Percentiles rank a stretch among this genome's conserved stretches.
These are phyloP conservation scores for Plumapathes pennacea DNA, from an alignment of 92 coral and sea anemone genomes.

Conservation along the genomic window DNA sequence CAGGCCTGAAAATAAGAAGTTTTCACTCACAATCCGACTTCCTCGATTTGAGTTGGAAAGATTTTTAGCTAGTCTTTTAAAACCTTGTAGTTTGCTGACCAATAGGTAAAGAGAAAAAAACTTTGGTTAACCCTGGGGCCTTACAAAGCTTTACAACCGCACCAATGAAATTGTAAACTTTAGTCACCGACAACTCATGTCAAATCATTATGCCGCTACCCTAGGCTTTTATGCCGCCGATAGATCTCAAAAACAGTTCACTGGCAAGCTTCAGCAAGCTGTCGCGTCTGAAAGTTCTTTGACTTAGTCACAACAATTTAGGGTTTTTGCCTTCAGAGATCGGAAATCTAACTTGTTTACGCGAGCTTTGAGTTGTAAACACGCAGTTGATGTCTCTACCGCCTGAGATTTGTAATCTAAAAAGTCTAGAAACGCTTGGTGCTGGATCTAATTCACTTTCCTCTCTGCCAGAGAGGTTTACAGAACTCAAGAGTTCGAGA, in stretches of 20 bases:
- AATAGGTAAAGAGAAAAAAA: constrained; percentile 51
- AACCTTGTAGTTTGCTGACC: constrained; percentile 43
- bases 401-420: constrained; percentile 82
- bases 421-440: constrained; percentile 73
- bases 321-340: constrained; percentile 90
- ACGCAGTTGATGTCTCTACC: constrained; percentile 90
- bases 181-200: constrained; percentile 87
- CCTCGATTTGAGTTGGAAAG: too few species aligned
- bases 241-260: constrained; percentile 60
- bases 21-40: too few species aligned
- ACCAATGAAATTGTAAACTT: constrained; percentile 66
- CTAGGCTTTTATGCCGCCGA: constrained; percentile 78
- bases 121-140: too few species aligned
- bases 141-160: too few species aligned
- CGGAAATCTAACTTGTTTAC: constrained; percentile 66
- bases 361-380: constrained; percentile 88
- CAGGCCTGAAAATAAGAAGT: too few species aligned
- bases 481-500: constrained; percentile 46
- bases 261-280: constrained; percentile 95
- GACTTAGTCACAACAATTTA: constrained; percentile 87
- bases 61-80: too few species aligned
- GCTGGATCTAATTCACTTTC: constrained; percentile 80
- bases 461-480: constrained; percentile 70
- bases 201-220: constrained; percentile 96
- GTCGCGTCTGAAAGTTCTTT: constrained; percentile 59